A percentile compares a stretch with the other conserved stretches of the same genome.
phyloP scores from a whole-genome alignment of 2,797 vertebrate species.

The Gymnoscopelus microlampas region DNA sequence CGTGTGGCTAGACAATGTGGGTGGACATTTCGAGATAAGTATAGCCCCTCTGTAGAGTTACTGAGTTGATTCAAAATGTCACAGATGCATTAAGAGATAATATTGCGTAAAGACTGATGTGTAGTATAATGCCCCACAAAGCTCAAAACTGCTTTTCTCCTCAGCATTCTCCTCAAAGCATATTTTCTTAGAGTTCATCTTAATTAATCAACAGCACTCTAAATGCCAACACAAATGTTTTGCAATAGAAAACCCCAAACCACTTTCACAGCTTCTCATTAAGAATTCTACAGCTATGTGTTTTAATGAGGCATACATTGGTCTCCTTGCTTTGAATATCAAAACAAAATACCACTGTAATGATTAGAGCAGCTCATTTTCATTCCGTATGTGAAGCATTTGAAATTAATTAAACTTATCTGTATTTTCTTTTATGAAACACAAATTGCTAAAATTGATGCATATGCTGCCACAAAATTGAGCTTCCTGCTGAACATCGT shows the following conservation, averaged over 20 bases:
- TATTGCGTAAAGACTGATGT: too few species aligned
- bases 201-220: conserved; percentile 14
- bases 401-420: conserved; percentile 21
- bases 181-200: neutral
- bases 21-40: conserved; percentile 1
- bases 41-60: neutral
- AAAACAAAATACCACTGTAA: conserved; percentile 19
- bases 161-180: neutral
- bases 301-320: conserved; percentile 4
- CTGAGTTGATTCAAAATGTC: conserved; percentile 3
- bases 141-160: neutral
- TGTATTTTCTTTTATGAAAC: conserved; percentile 9
- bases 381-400: conserved; percentile 20
- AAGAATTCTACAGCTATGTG: conserved; percentile 4
- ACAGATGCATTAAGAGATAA: too few species aligned
- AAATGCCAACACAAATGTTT: conserved; percentile 1
- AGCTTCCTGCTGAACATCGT: conserved; percentile 28
- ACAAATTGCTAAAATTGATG: conserved; percentile 40
- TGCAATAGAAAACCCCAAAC: conserved; percentile 8
- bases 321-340: conserved; percentile 24
- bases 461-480: conserved; percentile 26
- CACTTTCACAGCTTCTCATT: conserved; percentile 1
- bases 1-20: neutral
- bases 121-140: too few species aligned
- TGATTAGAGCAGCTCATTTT: conserved; percentile 25